phyloP scores from a whole-genome alignment of 2,113 vertebrate species.

The Arvicanthis niloticus region DNA sequence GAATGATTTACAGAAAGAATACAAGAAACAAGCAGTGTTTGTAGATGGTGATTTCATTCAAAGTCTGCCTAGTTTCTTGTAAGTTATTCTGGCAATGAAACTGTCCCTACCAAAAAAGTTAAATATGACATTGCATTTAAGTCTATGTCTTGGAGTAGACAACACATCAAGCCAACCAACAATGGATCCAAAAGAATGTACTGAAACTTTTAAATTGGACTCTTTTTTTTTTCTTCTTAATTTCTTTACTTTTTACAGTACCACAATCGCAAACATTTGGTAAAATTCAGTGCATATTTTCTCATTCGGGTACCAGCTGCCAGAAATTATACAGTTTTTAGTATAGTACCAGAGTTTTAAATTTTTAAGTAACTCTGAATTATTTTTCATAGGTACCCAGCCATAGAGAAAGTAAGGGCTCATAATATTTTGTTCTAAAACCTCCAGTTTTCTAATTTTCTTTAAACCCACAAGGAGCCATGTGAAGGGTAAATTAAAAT shows the following conservation, averaged over 20 bases:
- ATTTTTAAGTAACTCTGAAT: conserved; percentile 23
- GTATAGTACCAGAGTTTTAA: background rate
- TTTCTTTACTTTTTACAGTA: conserved; percentile 2
- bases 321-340: background rate
- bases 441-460: conserved; percentile 16
- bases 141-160: background rate
- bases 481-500: background rate
- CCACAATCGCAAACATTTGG: background rate
- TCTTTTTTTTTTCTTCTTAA: background rate
- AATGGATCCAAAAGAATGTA: background rate
- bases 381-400: background rate
- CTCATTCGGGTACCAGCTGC: background rate
- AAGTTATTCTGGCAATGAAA: conserved; percentile 14
- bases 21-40: background rate
- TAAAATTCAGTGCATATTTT: conserved; percentile 6
- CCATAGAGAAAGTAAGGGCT: background rate
- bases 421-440: conserved; percentile 27
- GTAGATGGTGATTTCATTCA: conserved; percentile 2
- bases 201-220: background rate
- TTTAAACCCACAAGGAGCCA: background rate
- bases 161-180: background rate
- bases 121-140: background rate
- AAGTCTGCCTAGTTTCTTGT: background rate
- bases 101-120: background rate
- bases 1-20: background rate